Evolutionary conservation across 2,113 vertebrate genomes (phyloP), one percentile per base, ranked within the genome.

Genomic region (Apeltes quadracus): DNA sequence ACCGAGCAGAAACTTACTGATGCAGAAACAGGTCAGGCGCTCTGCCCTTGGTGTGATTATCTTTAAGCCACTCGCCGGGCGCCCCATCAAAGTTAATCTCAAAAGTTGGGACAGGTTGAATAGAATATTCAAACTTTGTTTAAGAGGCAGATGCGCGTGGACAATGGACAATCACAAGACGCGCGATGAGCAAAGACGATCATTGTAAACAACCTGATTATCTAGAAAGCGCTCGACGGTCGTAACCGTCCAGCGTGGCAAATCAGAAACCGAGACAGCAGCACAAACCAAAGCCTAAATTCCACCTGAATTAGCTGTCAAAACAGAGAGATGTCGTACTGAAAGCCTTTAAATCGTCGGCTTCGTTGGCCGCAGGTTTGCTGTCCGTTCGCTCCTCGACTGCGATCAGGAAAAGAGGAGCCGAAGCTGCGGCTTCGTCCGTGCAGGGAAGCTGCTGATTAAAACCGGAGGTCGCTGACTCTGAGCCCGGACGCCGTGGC

Each of bases 81-180:
- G 78, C 61, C 65, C 12, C 70, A 86, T 93, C 90, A 93, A 90
- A 92, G 89, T 89, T 92, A 88, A 91, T 93, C 92, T 90, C 43
- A 73, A 83, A 92, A 91, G 91, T 93, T 90, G 61, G 75, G 75
- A 81, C 51, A 78, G 76, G 70, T 65, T 70, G 61, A 58, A 73
- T 65, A 64, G 73, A 89, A 92, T 90, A 92, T 88, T 93, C 84
- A 84, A 70, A 87, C 85, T 91, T 88, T 88, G 86, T 86, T 87
- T 75, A 81, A 85, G 75, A 51, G 70, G 84, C n/a, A 81, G 67
- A 76, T 65, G 58, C 25, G 27, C 51, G 2, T 70, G 76, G 80
- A 84, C 77, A 84, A 88, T 78, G 32, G 75, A 72, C 79, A 82
- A 85, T 86, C 72, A 72, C 41, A 38, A 32, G 59, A 70, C 74